Evolutionary conservation across 2,888 invertebrate genomes (phyloP).

Genomic region (Liopterus haemorrhoidalis): DNA sequence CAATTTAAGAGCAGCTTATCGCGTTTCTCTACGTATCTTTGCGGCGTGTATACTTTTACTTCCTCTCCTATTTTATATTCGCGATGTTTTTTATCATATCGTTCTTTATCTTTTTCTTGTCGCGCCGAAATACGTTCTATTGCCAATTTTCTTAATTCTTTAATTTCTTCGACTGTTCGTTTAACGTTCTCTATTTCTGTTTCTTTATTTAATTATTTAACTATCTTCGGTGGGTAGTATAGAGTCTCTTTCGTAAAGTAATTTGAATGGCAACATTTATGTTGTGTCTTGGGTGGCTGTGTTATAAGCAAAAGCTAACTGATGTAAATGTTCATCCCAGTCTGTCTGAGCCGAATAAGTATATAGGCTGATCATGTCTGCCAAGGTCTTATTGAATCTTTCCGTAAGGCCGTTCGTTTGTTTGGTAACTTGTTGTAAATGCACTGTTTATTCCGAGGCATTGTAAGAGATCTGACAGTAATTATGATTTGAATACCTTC

Average conservation of each 20-base stretch:
- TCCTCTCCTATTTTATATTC: conserved; percentile 26
- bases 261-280: conserved; percentile 22
- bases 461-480: too few relatives aligned
- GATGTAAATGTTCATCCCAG: conserved; percentile 25
- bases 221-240: conserved; percentile 29
- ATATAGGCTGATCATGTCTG: conserved; percentile 7
- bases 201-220: conserved; percentile 5
- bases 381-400: conserved; percentile 31
- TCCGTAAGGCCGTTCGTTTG: conserved; percentile 30
- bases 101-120: conserved; percentile 28
- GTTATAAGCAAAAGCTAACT: conserved; percentile 32
- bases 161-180: conserved; percentile 3
- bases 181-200: neutral
- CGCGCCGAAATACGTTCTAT: conserved; percentile 23
- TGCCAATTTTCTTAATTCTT: conserved; percentile 18
- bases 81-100: conserved; percentile 31
- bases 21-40: conserved; percentile 29
- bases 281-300: conserved; percentile 30
- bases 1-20: conserved; percentile 31
- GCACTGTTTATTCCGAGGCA: too few relatives aligned
- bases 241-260: conserved; percentile 30
- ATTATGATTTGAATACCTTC: too few relatives aligned
- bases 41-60: conserved; percentile 32
- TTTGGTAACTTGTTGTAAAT: too few relatives aligned
- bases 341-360: conserved; percentile 5